phyloP scores from a whole-genome alignment of 2,113 vertebrate genomes.

The Podocnemis expansa region DNA sequence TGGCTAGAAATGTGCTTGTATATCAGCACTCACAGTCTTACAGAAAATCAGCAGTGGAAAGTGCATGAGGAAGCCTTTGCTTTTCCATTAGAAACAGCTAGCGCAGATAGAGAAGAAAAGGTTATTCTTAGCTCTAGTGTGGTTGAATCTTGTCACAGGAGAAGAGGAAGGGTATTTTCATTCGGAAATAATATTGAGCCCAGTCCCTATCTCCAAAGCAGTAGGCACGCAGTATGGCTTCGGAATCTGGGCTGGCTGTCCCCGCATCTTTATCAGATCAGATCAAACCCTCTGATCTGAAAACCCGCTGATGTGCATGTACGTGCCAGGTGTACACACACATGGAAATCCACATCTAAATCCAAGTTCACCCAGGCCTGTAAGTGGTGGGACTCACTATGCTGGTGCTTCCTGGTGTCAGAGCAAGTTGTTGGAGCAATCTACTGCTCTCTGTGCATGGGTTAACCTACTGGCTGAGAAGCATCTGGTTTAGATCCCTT shows the following conservation, averaged over 20 bases:
- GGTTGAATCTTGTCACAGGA: not conserved
- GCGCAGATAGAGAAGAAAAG: not conserved
- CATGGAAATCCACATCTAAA: slow-evolving; percentile 71
- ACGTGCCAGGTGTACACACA: slow-evolving; percentile 32
- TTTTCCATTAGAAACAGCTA: slow-evolving; percentile 22
- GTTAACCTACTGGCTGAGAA: not conserved
- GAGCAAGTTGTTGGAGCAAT: not conserved
- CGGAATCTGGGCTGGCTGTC: accelerated
- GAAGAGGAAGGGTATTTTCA: not conserved
- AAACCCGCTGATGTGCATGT: slow-evolving; percentile 17
- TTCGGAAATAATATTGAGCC: not conserved
- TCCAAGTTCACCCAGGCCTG: slow-evolving; percentile 51
- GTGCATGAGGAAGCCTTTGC: slow-evolving; percentile 18
- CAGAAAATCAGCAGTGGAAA: slow-evolving; percentile 1
- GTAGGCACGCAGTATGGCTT: not conserved
- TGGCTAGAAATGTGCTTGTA: not conserved
- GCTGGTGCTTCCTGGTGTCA: not conserved
- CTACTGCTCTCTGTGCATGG: not conserved
- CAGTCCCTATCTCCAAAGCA: not conserved
- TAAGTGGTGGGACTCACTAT: not conserved
- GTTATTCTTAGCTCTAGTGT: not conserved
- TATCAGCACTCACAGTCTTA: not conserved
- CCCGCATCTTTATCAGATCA: slow-evolving; percentile 15
- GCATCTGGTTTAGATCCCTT: not conserved
- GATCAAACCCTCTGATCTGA: not conserved